These are phyloP conservation scores for Ageneiosus marmoratus DNA, from an alignment of 2,113 vertebrate genomes.

Conservation along the genomic window DNA sequence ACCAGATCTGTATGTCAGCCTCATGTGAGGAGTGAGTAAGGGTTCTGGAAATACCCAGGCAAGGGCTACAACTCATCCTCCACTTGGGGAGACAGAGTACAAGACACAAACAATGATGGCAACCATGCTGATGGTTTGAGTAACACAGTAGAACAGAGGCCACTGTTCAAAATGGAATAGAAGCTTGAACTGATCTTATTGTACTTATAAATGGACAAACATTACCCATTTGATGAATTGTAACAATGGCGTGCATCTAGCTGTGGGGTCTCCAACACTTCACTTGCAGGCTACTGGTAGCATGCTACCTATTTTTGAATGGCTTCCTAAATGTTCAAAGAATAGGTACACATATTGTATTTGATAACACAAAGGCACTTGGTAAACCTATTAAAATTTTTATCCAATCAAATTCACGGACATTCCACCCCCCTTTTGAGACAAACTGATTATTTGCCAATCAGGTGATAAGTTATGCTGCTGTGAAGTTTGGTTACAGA, in stretches of 20 bases:
- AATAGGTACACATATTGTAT: too few species aligned
- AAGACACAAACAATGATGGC: conserved; percentile 15
- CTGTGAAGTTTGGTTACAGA: too few species aligned
- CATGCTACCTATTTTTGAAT: too few species aligned
- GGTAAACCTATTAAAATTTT: too few species aligned
- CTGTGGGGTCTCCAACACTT: background rate
- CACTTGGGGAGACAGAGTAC: background rate
- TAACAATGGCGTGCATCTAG: background rate
- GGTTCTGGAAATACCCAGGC: conserved; percentile 69
- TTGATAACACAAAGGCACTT: too few species aligned
- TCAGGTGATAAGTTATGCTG: too few species aligned
- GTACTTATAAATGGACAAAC: background rate
- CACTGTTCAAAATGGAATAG: background rate
- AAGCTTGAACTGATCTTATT: background rate
- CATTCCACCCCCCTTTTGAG: too few species aligned
- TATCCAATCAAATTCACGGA: too few species aligned
- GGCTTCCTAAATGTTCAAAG: too few species aligned
- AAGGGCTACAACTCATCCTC: conserved; percentile 25
- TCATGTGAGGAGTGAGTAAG: conserved; percentile 77
- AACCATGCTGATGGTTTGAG: conserved; percentile 8
- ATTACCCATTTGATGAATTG: background rate
- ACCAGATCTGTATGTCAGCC: conserved; percentile 71
- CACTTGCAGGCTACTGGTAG: too few species aligned
- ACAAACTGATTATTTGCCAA: too few species aligned
- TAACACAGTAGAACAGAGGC: conserved; percentile 12